phyloP scores from a whole-genome alignment of 2,888 invertebrate species.

The Cheilosia vulpina region DNA sequence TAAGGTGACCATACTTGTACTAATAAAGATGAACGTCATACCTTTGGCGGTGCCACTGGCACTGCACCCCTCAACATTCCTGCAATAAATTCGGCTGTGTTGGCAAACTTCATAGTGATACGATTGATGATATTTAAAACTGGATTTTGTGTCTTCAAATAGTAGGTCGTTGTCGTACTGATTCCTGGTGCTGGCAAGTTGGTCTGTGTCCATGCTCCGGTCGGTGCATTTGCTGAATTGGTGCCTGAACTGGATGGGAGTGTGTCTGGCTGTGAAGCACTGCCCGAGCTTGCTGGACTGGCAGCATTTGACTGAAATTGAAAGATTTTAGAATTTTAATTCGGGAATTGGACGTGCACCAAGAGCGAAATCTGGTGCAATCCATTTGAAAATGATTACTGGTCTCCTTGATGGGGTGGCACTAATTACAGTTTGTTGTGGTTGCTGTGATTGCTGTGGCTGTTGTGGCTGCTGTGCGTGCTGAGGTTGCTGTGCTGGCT shows the following conservation, averaged over 20 bases:
- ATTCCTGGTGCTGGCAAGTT: conserved; percentile 44
- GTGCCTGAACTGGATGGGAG: conserved; percentile 22
- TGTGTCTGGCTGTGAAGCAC: conserved; percentile 38
- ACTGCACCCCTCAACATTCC: conserved; percentile 75
- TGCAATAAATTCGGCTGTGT: conserved; percentile 76
- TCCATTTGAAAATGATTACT: conserved; percentile 33
- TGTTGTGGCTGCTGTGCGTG: conserved; percentile 20
- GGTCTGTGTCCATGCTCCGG: conserved; percentile 43
- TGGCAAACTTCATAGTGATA: conserved; percentile 76
- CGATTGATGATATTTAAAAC: conserved; percentile 76
- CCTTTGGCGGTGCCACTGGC: conserved; percentile 65
- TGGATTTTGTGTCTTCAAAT: conserved; percentile 75
- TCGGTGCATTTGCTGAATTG: conserved; percentile 18
- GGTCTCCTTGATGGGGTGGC: conserved; percentile 52
- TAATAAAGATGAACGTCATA: conserved; percentile 4
- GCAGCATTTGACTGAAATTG: neutral
- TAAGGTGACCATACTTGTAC: neutral
- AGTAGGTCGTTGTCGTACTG: conserved; percentile 61
- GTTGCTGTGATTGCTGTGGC: conserved; percentile 30
- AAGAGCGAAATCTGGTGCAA: neutral
- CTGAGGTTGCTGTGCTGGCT: conserved; percentile 26
- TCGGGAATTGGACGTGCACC: too few relatives aligned
- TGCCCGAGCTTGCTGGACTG: conserved; percentile 15
- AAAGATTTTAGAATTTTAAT: too few relatives aligned
- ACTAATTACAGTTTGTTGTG: conserved; percentile 20